Percentiles rank a stretch among this genome's conserved stretches.
Conservation (phyloP, 2,113 vertebrate genomes). For the Halcyon malimbica region DNA sequence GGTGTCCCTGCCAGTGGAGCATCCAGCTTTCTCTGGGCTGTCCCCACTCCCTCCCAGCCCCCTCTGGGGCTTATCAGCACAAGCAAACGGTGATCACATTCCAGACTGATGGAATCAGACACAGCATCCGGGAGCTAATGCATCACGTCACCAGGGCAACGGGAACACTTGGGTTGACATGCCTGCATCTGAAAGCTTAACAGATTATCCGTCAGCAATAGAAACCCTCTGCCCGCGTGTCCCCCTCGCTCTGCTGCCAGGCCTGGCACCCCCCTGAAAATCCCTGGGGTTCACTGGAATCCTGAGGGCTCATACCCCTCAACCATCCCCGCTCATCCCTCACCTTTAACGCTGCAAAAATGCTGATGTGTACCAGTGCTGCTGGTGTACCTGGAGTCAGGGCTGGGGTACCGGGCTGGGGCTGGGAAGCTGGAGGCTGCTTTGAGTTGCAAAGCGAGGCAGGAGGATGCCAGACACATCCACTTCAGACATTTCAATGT, state of each 20-base stretch:
- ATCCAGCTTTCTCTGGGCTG: not conserved
- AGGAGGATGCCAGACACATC: not conserved
- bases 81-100: not conserved
- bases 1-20: not conserved
- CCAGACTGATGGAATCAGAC: conserved; percentile 32
- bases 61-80: not conserved
- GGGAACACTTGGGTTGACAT: not conserved
- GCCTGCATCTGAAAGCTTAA: conserved; percentile 15
- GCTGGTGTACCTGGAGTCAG: not conserved
- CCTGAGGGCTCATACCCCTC: not conserved
- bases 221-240: not conserved
- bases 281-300: not conserved
- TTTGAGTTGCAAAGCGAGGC: not conserved
- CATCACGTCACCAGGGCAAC: conserved; percentile 39
- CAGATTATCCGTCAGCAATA: conserved; percentile 3
- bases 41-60: not conserved
- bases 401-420: not conserved
- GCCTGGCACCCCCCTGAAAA: not conserved
- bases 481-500: not conserved
- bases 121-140: not conserved
- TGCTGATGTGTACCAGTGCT: too few species aligned
- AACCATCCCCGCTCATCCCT: not conserved
- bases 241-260: not conserved
- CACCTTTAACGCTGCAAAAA: not conserved
- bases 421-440: not conserved